Percentiles rank a stretch among this genome's conserved stretches.
These are phyloP conservation scores for Cerastoderma edule DNA, from an alignment of 2,888 invertebrate species.

Conservation along the genomic window DNA sequence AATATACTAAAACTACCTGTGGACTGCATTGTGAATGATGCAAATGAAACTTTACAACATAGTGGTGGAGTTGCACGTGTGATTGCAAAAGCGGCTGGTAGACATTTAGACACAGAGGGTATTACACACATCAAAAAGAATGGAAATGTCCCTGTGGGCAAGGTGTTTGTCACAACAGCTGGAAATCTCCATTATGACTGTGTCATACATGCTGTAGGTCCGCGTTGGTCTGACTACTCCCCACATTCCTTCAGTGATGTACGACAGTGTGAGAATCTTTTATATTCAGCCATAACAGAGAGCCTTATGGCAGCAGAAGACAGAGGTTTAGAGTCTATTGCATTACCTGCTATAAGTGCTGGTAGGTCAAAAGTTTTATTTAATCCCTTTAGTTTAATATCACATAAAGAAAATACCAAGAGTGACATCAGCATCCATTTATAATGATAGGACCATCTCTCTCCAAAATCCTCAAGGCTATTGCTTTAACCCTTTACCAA, in stretches of 20 bases:
- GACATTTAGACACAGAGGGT: slow-evolving; percentile 30
- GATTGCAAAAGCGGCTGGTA: slow-evolving; percentile 45
- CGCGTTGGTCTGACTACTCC: slow-evolving; percentile 52
- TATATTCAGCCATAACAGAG: slow-evolving; percentile 41
- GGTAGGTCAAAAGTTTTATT: slow-evolving; percentile 38
- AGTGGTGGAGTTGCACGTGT: slow-evolving; percentile 40
- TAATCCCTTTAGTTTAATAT: too few relatives aligned
- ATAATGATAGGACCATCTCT: too few relatives aligned
- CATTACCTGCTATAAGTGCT: slow-evolving; percentile 57
- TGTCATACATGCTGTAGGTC: slow-evolving; percentile 61
- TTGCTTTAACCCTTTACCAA: too few relatives aligned
- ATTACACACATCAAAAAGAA: slow-evolving; percentile 21
- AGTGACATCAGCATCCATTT: too few relatives aligned
- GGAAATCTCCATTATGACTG: slow-evolving; percentile 51
- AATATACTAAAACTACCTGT: slow-evolving; percentile 38
- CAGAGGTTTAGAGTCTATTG: slow-evolving; percentile 33
- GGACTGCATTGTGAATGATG: slow-evolving; percentile 57
- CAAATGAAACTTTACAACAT: slow-evolving; percentile 38
- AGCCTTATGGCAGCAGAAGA: slow-evolving; percentile 45
- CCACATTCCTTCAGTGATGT: slow-evolving; percentile 14
- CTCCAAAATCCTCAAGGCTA: too few relatives aligned
- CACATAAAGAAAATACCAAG: too few relatives aligned
- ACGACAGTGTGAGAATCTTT: slow-evolving; percentile 32
- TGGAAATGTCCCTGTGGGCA: slow-evolving; percentile 27
- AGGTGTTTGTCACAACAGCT: slow-evolving; percentile 48